Percentiles rank a stretch among this genome's conserved stretches.
These are phyloP conservation scores for Phorcus lineatus DNA, from an alignment of 2,888 invertebrate genomes.

Conservation along the genomic window DNA sequence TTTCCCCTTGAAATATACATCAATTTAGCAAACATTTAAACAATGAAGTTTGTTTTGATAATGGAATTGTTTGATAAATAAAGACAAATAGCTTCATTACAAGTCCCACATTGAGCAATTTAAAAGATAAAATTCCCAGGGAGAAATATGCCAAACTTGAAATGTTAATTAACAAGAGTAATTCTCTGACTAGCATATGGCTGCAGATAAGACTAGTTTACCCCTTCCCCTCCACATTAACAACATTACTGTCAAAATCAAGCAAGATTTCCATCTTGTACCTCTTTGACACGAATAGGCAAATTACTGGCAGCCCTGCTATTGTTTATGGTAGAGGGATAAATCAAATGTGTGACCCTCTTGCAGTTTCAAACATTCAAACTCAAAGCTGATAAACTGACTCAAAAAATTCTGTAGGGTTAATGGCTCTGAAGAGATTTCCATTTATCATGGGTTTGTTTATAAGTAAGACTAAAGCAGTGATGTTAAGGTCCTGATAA, in stretches of 20 bases:
- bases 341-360: background rate
- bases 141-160: no score
- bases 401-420: background rate
- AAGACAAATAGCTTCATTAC: no score
- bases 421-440: background rate
- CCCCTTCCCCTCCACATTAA: background rate
- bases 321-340: background rate
- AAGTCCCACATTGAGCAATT: no score
- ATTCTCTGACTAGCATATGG: background rate
- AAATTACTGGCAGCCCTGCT: background rate
- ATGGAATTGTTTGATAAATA: no score
- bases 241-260: background rate
- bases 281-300: background rate
- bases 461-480: background rate
- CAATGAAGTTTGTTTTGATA: no score
- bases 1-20: no score
- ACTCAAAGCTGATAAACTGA: background rate
- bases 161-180: background rate
- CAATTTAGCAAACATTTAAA: no score
- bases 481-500: background rate
- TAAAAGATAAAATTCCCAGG: no score
- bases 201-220: background rate
- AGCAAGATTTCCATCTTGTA: background rate
- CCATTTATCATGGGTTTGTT: conserved; percentile 3
- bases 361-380: background rate